These are phyloP conservation scores for Phortica magna DNA, from an alignment of 2,888 invertebrate genomes.

Conservation along the genomic window DNA sequence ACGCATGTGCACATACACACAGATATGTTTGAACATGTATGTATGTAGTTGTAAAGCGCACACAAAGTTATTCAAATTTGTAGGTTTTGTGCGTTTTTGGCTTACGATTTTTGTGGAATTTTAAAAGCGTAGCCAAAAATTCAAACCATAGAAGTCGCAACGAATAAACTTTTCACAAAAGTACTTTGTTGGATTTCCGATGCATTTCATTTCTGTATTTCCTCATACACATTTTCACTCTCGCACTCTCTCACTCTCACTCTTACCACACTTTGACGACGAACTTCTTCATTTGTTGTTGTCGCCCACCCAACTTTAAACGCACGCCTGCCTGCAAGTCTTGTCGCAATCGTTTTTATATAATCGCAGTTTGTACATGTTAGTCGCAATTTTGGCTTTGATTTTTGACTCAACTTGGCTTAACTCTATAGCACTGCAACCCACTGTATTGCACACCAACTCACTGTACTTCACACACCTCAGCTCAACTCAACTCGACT, in stretches of 20 bases:
- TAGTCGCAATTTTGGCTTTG: conserved; percentile 27
- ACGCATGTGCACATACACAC: background rate
- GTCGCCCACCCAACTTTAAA: background rate
- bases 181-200: conserved; percentile 9
- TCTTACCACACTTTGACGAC: background rate
- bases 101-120: conserved; percentile 13
- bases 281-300: conserved; percentile 22
- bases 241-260: background rate
- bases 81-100: conserved; percentile 29
- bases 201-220: background rate
- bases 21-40: background rate
- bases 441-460: too few species aligned
- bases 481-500: too few species aligned
- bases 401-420: conserved; percentile 14
- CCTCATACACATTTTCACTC: background rate
- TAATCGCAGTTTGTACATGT: background rate
- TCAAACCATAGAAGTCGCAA: background rate
- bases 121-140: conserved; percentile 16
- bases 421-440: too few species aligned
- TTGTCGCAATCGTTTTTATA: conserved; percentile 14
- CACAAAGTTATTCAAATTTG: conserved; percentile 26
- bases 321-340: too few species aligned
- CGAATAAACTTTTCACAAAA: conserved; percentile 14
- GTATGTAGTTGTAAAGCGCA: background rate
- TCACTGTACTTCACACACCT: too few species aligned